These are phyloP conservation scores for Macaca nemestrina DNA, from an alignment of 2,113 vertebrate species.

Conservation along the genomic window DNA sequence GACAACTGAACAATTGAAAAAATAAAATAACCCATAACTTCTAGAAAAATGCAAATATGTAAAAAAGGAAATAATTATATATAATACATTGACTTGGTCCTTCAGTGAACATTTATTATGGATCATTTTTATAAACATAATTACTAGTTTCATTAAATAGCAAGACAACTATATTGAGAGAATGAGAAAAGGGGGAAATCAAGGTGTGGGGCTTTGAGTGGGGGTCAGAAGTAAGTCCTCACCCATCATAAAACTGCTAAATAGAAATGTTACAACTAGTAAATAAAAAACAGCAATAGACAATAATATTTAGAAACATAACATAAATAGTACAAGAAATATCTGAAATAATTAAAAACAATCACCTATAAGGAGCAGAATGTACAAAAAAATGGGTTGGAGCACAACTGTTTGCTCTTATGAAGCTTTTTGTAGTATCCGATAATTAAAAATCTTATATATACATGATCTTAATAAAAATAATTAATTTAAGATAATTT, in stretches of 20 bases:
- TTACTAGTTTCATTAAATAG: not conserved
- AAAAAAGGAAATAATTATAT: not conserved
- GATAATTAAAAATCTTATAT: not conserved
- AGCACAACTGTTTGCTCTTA: not conserved
- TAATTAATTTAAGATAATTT: not conserved
- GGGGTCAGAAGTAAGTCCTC: not conserved
- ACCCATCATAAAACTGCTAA: not conserved
- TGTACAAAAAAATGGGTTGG: not conserved
- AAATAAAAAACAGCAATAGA: not conserved
- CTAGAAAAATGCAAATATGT: not conserved
- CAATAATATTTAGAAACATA: not conserved
- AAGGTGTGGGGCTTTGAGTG: rapidly evolving
- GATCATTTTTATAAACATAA: not conserved
- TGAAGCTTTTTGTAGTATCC: not conserved
- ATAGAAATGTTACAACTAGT: not conserved
- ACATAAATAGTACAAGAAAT: not conserved
- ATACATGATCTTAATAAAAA: not conserved
- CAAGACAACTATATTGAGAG: not conserved
- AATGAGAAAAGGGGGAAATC: not conserved
- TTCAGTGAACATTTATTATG: not conserved
- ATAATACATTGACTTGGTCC: not conserved
- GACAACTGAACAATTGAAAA: not conserved
- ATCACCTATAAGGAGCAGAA: not conserved
- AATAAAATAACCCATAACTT: not conserved
- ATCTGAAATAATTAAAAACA: not conserved